These are phyloP conservation scores for Empidonax traillii DNA, from an alignment of 2,113 vertebrate genomes.

Conservation along the genomic window DNA sequence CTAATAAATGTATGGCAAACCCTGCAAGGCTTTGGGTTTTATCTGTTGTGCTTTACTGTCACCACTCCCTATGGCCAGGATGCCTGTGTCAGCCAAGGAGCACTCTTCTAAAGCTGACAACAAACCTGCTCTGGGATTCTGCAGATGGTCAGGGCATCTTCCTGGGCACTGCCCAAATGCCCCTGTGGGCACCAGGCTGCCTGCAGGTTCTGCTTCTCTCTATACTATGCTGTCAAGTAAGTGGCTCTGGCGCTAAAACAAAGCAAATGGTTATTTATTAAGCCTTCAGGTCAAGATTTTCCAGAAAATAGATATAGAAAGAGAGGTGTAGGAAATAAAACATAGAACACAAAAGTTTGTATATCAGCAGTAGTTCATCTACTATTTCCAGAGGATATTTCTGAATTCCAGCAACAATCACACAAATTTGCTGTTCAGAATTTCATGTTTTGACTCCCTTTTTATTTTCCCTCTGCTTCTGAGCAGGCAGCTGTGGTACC, in stretches of 20 bases:
- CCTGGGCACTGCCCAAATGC: background rate
- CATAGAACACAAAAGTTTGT: background rate
- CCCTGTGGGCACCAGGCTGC: background rate
- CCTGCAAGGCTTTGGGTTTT: background rate
- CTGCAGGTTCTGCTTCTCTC: background rate
- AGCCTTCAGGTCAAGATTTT: background rate
- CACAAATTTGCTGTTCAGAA: background rate
- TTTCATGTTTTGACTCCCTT: background rate
- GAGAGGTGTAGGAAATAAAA: background rate
- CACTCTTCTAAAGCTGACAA: background rate
- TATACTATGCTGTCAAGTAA: background rate
- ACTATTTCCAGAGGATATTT: background rate
- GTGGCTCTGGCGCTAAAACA: background rate
- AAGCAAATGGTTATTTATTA: background rate
- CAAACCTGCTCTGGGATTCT: background rate
- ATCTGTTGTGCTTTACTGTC: background rate
- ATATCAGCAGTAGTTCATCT: background rate
- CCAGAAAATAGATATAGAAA: background rate
- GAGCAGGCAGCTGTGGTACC: background rate
- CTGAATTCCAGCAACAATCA: background rate
- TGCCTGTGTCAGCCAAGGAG: background rate
- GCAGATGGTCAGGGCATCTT: background rate
- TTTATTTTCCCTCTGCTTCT: background rate
- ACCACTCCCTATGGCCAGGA: background rate
- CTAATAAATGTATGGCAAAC: background rate